A percentile compares a stretch with the other conserved stretches of the same genome.
Conservation (phyloP, 2,113 vertebrate species). For the Psettodes erumei region DNA sequence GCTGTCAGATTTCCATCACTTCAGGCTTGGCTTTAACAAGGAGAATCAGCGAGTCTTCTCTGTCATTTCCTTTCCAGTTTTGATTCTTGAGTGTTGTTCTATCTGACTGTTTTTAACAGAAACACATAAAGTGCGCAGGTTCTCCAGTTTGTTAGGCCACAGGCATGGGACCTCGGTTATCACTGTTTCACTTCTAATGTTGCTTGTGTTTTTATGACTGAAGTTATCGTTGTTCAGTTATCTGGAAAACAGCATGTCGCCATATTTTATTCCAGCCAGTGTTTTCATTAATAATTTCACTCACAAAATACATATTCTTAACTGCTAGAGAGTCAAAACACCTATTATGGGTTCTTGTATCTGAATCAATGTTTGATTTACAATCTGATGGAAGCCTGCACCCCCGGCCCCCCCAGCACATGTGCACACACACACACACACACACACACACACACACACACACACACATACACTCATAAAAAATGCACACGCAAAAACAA, state of each 20-base stretch:
- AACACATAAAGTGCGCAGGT: neutral
- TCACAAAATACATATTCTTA: neutral
- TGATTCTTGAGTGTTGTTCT: slow-evolving; percentile 8
- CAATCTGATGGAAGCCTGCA: neutral
- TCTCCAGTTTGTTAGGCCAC: neutral
- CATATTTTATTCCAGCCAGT: neutral
- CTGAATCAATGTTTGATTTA: slow-evolving; percentile 11
- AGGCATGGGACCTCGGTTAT: neutral
- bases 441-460: neutral
- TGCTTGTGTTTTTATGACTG: neutral
- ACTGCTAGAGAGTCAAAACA: neutral
- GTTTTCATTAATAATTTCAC: neutral
- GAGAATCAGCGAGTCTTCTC: slow-evolving; percentile 51
- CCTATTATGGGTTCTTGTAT: slow-evolving; percentile 9
- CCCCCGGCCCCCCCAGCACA: neutral
- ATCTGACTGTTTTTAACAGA: neutral
- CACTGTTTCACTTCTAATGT: neutral
- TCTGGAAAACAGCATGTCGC: neutral
- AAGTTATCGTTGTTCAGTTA: neutral
- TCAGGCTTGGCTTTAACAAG: slow-evolving; percentile 31
- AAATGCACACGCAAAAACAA: neutral
- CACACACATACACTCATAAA: neutral
- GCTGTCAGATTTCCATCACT: slow-evolving; percentile 58
- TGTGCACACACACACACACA: neutral
- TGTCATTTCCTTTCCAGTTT: slow-evolving; percentile 1